Conservation (phyloP, 2,113 vertebrate species). For the Bothrops jararaca region DNA sequence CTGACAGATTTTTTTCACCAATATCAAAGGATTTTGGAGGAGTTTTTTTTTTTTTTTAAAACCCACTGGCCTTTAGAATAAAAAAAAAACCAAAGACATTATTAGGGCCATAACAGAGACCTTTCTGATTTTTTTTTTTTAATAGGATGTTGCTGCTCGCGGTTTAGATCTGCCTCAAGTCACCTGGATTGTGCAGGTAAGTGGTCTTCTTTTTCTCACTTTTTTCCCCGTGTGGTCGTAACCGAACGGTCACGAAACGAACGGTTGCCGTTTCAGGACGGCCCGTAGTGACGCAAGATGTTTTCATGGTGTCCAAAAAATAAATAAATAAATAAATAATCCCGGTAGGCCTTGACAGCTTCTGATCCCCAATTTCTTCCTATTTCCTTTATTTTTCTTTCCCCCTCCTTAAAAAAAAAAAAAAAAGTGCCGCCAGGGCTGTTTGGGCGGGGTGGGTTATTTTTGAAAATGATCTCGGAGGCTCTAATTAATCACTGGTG, state of each 20-base stretch:
- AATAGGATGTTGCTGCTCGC: constrained; percentile 91
- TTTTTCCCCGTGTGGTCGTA: too few relatives aligned
- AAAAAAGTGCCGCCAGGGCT: neutral
- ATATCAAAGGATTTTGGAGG: too few relatives aligned
- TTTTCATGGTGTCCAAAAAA: neutral
- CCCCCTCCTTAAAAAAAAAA: neutral
- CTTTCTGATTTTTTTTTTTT: constrained; percentile 42
- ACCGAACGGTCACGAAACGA: too few relatives aligned
- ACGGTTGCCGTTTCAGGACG: too few relatives aligned
- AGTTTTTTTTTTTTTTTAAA: too few relatives aligned
- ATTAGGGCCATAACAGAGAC: neutral
- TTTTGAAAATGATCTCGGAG: constrained; percentile 46
- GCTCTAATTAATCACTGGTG: constrained; percentile 59
- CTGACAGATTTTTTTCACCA: too few relatives aligned
- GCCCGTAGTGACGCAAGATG: neutral
- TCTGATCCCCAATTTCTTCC: neutral
- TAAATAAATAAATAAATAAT: neutral
- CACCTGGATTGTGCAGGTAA: constrained; percentile 94
- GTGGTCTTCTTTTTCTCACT: constrained; percentile 2
- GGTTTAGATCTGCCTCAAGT: constrained; percentile 91
- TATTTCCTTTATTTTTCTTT: neutral
- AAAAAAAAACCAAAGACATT: neutral
- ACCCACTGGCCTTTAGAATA: neutral
- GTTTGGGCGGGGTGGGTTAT: constrained; percentile 35
- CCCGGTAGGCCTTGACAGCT: neutral